phyloP scores from a whole-genome alignment of 2,113 vertebrate species.

The Antennarius striatus region DNA sequence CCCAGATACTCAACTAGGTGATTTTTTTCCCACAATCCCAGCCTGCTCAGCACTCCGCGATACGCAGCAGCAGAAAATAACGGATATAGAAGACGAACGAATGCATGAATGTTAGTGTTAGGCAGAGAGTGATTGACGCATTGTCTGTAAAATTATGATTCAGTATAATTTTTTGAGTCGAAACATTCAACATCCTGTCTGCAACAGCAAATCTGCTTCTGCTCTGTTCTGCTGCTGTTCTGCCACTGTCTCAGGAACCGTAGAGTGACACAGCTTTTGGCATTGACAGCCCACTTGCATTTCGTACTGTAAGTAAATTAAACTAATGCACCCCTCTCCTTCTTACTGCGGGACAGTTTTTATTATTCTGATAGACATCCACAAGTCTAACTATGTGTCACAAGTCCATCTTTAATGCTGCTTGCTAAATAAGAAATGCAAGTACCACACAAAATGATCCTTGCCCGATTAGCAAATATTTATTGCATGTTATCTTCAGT shows the following conservation, averaged over 20 bases:
- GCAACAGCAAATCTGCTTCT: slow-evolving; percentile 6
- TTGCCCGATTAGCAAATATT: slow-evolving; percentile 44
- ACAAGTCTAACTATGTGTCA: slow-evolving; percentile 63
- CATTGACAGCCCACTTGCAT: slow-evolving; percentile 47
- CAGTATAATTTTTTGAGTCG: background rate
- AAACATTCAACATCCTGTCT: slow-evolving; percentile 23
- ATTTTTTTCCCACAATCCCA: background rate
- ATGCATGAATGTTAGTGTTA: background rate
- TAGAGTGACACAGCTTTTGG: slow-evolving; percentile 59
- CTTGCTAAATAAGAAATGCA: slow-evolving; percentile 54
- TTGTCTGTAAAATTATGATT: slow-evolving; percentile 3
- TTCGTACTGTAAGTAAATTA: slow-evolving; percentile 71
- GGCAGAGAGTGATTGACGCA: too few species aligned
- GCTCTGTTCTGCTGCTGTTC: slow-evolving; percentile 32
- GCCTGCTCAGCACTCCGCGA: too few species aligned
- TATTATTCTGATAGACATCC: slow-evolving; percentile 67
- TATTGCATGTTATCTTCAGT: slow-evolving; percentile 31
- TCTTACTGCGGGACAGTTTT: slow-evolving; percentile 61
- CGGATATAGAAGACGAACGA: too few species aligned
- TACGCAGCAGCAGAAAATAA: too few species aligned
- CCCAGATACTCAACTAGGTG: background rate
- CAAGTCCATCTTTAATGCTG: slow-evolving; percentile 57
- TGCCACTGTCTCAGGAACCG: slow-evolving; percentile 32
- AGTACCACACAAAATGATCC: slow-evolving; percentile 8
- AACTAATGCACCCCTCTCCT: slow-evolving; percentile 72